Conservation (phyloP, 2,888 invertebrate species). For the Alcis repandata region DNA sequence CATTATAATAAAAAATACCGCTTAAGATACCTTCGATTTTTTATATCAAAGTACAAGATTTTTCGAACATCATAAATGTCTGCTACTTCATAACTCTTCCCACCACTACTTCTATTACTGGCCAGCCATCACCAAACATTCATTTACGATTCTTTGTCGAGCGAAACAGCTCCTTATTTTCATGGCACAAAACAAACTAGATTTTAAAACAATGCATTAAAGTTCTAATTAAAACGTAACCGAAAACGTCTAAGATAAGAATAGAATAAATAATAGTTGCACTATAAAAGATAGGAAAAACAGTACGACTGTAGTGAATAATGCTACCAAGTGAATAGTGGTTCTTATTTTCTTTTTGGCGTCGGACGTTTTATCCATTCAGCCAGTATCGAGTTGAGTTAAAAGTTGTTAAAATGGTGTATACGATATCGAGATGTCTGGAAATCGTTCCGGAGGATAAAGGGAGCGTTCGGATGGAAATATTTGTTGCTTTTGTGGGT, state of each 20-base stretch:
- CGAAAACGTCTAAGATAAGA: conserved; percentile 35
- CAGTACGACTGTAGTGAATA: conserved; percentile 22
- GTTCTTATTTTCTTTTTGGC: conserved; percentile 14
- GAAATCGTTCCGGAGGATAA: conserved; percentile 19
- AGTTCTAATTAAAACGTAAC: conserved; percentile 14
- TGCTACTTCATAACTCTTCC: neutral
- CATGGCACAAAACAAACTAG: conserved; percentile 7
- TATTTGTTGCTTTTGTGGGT: conserved; percentile 38
- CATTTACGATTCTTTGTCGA: conserved; percentile 26
- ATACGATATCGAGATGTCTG: conserved; percentile 25
- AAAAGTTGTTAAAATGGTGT: conserved; percentile 38
- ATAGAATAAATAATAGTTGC: conserved; percentile 37
- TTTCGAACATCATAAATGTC: neutral
- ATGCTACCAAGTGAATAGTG: conserved; percentile 12
- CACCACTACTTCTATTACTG: conserved; percentile 30
- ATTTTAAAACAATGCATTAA: conserved; percentile 26
- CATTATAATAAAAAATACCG: too few relatives aligned
- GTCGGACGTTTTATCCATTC: neutral
- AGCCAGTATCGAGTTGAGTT: conserved; percentile 4
- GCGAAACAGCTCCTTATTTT: conserved; percentile 23
- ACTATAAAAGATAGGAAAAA: conserved; percentile 38
- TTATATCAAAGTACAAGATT: too few relatives aligned
- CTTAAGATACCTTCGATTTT: too few relatives aligned
- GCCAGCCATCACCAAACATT: conserved; percentile 26
- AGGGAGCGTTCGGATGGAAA: conserved; percentile 33